These are phyloP conservation scores for Pseudomyrmex gracilis DNA, from an alignment of 1,140 invertebrate species.

Conservation along the genomic window DNA sequence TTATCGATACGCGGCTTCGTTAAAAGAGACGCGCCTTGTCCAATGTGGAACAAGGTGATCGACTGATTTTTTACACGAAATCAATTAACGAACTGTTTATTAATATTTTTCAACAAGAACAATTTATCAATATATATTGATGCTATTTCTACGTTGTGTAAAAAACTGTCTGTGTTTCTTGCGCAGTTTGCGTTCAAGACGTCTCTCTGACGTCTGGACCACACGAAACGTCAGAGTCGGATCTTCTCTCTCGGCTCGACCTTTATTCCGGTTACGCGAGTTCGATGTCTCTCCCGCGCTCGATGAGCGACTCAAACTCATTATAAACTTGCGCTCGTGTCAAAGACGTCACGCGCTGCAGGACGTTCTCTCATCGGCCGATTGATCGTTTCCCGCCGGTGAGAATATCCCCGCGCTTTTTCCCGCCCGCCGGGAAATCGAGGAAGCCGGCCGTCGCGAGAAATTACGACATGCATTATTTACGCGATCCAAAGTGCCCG, in stretches of 20 bases:
- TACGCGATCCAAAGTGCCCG: slow-evolving; percentile 62
- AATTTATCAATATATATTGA: too few relatives aligned
- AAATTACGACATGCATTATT: slow-evolving; percentile 75
- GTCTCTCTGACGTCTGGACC: background rate
- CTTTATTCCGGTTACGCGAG: background rate
- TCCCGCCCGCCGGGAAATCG: background rate
- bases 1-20: background rate
- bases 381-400: background rate
- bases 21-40: background rate
- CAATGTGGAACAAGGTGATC: background rate
- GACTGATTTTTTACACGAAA: background rate
- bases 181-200: background rate
- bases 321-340: slow-evolving; percentile 38
- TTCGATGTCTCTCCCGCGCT: slow-evolving; percentile 17
- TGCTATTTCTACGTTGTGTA: background rate
- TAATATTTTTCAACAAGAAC: slow-evolving; percentile 5
- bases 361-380: slow-evolving; percentile 28
- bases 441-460: slow-evolving; percentile 2
- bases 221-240: slow-evolving; percentile 2
- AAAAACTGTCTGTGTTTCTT: background rate
- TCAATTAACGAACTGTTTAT: too few relatives aligned
- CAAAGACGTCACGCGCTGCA: slow-evolving; percentile 25
- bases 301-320: slow-evolving; percentile 25
- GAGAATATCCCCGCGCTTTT: background rate
- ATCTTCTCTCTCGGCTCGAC: background rate